Evolutionary conservation across 2,113 vertebrate species (phyloP), one percentile per base, ranked within the genome.

Genomic region (Cariama cristata): DNA sequence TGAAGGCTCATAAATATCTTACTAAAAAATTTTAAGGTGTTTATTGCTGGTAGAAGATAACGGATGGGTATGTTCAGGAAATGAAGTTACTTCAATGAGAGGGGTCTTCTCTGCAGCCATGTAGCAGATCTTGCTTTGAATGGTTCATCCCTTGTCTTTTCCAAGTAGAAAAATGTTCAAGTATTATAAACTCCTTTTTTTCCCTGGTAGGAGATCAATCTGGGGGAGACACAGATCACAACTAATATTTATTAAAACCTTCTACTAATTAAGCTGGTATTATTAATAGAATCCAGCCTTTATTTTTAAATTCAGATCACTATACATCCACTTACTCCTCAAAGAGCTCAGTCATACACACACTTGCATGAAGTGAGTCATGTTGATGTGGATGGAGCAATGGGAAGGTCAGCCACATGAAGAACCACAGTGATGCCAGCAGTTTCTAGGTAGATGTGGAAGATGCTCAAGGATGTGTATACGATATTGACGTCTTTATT

Each of bases 401-500:
- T 30, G 18, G 53, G 33, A 28, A 63, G 28, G 50, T 14, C 79
- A 85, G 23, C 5, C 16, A 12, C 9, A 0, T 7, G 35, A 30
- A 80, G 23, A 56, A 8, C 19, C 50, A n/a, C 1, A 8, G 77
- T 11, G 68, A 14, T 12, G 23, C 7, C 77, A 52, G 20, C 35
- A 67, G 55, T 30, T 45, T 14, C 30, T 6, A 4, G 18, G 21
- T 13, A 42, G 23, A 9, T 3, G 35, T 56, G 74, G 20, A 47
- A 88, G 44, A 32, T 21, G 11, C 38, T 44, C 38, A 24, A 38
- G 22, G 5, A 9, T 14, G 24, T 14, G 13, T 47, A 40, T 30
- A 14, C 22, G 35, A 4, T 5, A 1, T 5, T 12, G n/a, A 3
- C 0, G 0, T 33, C 69, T 77, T 50, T 40, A 14, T 64, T 24